Evolutionary conservation across 2,797 vertebrate species (phyloP), one percentile per base, ranked within the genome.

Genomic region (Toxotes lorentzi): DNA sequence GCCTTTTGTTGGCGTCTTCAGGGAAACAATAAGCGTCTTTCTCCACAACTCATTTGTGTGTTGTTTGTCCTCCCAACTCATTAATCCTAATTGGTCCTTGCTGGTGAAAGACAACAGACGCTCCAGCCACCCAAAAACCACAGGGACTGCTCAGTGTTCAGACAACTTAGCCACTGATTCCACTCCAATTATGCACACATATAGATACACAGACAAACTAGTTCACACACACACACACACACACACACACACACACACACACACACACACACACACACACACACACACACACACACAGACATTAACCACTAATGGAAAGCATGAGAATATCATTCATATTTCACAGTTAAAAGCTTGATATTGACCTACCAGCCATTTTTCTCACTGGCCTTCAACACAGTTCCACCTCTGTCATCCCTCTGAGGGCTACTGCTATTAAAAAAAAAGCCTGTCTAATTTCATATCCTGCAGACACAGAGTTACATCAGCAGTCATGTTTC

Each of bases 41-140:
- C 66, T 72, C 45, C 47, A 65, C 56, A 61, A 30, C 56, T 64
- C 61, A 32, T 79, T 64, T 60, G 43, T 47, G 35, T 53, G 45
- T 16, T 66, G 71, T 78, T 71, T 83, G 60, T 78, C 63, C 73
- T 82, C 45, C 50, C 12, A 38, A 23, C 73, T 86, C 81, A 75
- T 88, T 79, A 76, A 79, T 74, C 62, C 66, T 77, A 86, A 76
- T 83, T 82, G 73, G 54, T 77, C 68, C 41, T 81, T 58, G n/a
- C 30, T 73, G 68, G 35, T 53, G 80, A 66, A 56, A 68, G 30
- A 80, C 47, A n/a, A 67, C 40, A 77, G 50, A 74, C 24, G 2
- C 45, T 66, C 19, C 66, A 61, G 78, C 66, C 32, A 21, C 51
- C 14, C 34, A 30, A 58, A 69, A 43, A 34, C 64, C 63, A 62